Percentiles rank a stretch among this genome's conserved stretches.
These are phyloP conservation scores for Gorsachius goisagi DNA, from an alignment of 2,113 vertebrate species.

Conservation along the genomic window DNA sequence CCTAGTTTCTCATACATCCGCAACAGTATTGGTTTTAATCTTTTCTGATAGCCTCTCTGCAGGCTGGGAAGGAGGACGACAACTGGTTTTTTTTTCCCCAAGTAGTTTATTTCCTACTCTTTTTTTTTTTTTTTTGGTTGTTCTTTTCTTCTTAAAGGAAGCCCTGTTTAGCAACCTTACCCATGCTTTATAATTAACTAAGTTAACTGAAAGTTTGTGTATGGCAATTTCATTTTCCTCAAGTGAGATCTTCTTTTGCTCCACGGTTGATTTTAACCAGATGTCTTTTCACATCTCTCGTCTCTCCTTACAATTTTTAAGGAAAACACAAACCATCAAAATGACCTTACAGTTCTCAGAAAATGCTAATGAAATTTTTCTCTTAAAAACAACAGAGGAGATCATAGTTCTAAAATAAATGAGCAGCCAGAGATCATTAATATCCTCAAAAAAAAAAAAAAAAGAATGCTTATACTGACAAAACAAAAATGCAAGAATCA, in stretches of 20 bases:
- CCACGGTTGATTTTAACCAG: not conserved
- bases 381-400: not conserved
- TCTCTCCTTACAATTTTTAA: not conserved
- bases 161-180: not conserved
- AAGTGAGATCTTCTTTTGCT: not conserved
- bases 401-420: not conserved
- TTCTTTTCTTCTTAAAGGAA: not conserved
- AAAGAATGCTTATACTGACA: not conserved
- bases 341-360: not conserved
- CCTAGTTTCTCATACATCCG: not conserved
- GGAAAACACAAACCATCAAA: not conserved
- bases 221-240: not conserved
- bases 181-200: not conserved
- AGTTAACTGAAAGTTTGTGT: not conserved
- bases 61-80: not conserved
- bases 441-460: not conserved
- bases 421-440: not conserved
- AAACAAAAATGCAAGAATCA: not conserved
- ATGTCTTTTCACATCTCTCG: not conserved
- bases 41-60: not conserved
- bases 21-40: not conserved
- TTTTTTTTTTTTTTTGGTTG: not conserved
- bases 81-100: not conserved
- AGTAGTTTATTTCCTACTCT: not conserved
- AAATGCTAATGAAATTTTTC: not conserved